A percentile compares a stretch with the other conserved stretches of the same genome.
phyloP scores from a whole-genome alignment of 2,113 vertebrate species.

The Clarias macrocephalus region DNA sequence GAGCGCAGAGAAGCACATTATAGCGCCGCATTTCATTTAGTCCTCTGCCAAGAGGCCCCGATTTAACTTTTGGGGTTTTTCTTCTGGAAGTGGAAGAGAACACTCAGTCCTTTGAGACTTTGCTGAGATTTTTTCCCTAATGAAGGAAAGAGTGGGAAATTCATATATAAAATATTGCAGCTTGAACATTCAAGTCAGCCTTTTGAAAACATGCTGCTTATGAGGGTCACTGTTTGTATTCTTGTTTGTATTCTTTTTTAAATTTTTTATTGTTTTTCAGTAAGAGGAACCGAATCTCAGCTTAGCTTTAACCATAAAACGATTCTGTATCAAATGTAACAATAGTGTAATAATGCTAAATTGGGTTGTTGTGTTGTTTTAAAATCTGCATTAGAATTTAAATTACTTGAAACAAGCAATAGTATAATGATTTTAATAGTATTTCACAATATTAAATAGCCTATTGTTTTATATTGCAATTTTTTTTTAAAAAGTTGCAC shows the following conservation, averaged over 20 bases:
- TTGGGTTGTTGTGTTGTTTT: neutral
- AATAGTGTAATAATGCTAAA: neutral
- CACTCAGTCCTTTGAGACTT: slow-evolving; percentile 17
- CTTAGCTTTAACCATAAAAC: neutral
- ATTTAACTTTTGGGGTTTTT: slow-evolving; percentile 30
- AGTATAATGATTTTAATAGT: neutral
- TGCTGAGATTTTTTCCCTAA: neutral
- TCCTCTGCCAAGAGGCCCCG: slow-evolving; percentile 22
- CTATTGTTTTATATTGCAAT: neutral
- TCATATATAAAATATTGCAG: neutral
- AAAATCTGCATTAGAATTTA: neutral
- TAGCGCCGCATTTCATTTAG: slow-evolving; percentile 15
- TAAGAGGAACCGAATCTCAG: neutral
- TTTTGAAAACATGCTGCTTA: neutral
- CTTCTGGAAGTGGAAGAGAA: slow-evolving; percentile 3
- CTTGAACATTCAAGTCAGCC: neutral
- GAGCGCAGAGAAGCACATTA: slow-evolving; percentile 5
- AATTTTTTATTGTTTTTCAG: neutral
- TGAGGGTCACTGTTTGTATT: neutral
- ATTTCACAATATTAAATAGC: neutral
- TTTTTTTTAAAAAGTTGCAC: no score
- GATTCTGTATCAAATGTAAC: neutral
- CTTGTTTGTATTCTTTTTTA: no score
- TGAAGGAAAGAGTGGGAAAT: neutral
- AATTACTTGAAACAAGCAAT: neutral